phyloP scores from a whole-genome alignment of 2,113 vertebrate species.

The Marmota flaviventris region DNA sequence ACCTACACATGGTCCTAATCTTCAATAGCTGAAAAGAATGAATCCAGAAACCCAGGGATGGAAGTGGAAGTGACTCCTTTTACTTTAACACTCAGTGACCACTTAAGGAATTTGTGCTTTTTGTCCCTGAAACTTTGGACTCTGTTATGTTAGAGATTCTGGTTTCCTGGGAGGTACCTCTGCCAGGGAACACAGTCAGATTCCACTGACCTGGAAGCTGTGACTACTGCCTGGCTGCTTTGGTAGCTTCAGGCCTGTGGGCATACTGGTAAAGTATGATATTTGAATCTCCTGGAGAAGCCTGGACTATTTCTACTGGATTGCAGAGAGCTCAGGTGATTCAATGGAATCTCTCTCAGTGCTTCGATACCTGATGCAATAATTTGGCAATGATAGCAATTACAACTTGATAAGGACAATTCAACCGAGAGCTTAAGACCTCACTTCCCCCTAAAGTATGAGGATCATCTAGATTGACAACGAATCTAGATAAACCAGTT shows the following conservation, averaged over 20 bases:
- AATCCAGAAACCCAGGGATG: neutral
- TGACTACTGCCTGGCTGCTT: neutral
- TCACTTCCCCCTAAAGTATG: neutral
- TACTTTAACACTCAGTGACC: neutral
- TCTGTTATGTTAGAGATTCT: neutral
- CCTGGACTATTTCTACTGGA: neutral
- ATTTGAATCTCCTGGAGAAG: neutral
- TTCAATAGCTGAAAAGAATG: neutral
- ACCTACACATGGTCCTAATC: neutral
- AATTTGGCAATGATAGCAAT: neutral
- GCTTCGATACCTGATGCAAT: neutral
- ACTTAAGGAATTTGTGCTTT: neutral
- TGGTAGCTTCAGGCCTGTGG: neutral
- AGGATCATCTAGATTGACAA: neutral
- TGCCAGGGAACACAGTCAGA: neutral
- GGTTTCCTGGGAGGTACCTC: neutral
- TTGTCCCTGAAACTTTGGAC: neutral
- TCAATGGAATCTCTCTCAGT: neutral
- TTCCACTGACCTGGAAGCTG: neutral
- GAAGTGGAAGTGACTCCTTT: neutral
- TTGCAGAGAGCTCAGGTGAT: neutral
- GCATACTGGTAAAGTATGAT: neutral
- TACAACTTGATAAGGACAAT: neutral
- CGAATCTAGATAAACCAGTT: neutral
- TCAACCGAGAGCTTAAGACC: neutral